Evolutionary conservation across 2,888 invertebrate genomes (phyloP).

Genomic region (Sarcophaga carnaria): DNA sequence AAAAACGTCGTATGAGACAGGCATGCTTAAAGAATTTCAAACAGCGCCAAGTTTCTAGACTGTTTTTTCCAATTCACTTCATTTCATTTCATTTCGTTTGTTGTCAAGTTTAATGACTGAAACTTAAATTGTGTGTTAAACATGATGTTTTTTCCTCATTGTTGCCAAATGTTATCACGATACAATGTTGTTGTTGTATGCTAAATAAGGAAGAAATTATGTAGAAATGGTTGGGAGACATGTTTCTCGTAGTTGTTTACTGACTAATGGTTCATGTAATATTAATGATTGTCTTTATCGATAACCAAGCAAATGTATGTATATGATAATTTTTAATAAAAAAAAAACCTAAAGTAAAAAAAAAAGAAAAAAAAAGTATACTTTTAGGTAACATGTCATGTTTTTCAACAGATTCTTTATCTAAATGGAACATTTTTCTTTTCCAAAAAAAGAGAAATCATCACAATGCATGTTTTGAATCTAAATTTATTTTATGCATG

Average conservation of each 20-base stretch:
- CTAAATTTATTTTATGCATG: no score
- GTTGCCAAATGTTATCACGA: no score
- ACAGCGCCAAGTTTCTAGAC: constrained; percentile 7
- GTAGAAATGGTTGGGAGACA: not conserved
- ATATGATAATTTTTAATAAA: not conserved
- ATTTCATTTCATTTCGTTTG: not conserved
- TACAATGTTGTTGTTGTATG: not conserved
- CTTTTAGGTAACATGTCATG: not conserved
- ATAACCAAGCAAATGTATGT: not conserved
- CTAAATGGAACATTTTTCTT: no score
- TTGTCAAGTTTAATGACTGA: constrained; percentile 42
- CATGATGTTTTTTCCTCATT: constrained; percentile 6
- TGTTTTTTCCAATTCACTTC: not conserved
- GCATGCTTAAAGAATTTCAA: constrained; percentile 29
- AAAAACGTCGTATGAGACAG: no score
- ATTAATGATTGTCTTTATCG: constrained; percentile 13
- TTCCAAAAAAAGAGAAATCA: no score
- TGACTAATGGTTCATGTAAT: constrained; percentile 24
- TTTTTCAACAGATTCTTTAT: not conserved
- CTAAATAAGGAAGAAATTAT: not conserved
- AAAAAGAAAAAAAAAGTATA: not conserved
- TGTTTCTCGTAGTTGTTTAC: not conserved
- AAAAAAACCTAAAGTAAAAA: no score
- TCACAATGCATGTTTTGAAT: no score
- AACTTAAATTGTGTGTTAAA: constrained; percentile 33